Percentiles rank a stretch among this genome's conserved stretches.
Evolutionary conservation across 2,113 vertebrate genomes (phyloP).

Genomic region (Odobenus rosmarus): DNA sequence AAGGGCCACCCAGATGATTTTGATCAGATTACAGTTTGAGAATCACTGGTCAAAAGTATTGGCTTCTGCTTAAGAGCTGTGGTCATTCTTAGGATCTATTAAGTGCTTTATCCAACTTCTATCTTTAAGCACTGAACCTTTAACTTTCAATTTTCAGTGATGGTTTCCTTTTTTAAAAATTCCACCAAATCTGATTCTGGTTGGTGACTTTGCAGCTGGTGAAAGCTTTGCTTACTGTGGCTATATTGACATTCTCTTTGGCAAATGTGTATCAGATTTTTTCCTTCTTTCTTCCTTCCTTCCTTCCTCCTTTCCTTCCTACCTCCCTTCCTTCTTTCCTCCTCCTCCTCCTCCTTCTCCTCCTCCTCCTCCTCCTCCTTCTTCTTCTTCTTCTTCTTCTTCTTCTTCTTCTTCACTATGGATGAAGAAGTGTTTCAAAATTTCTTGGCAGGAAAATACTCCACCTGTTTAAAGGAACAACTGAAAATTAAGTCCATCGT

Average conservation of each 20-base stretch:
- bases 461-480: neutral
- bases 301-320: neutral
- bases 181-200: neutral
- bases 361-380: rapidly evolving
- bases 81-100: neutral
- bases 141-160: neutral
- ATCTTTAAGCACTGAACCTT: neutral
- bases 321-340: too few relatives aligned
- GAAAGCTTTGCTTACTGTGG: too few relatives aligned
- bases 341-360: rapidly evolving
- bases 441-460: neutral
- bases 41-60: neutral
- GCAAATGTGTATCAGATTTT: neutral
- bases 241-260: neutral
- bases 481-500: neutral
- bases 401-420: neutral
- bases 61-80: neutral
- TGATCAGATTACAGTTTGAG: neutral
- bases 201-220: too few relatives aligned
- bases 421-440: neutral
- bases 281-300: neutral
- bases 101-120: neutral
- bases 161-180: neutral
- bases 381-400: neutral
- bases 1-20: neutral